phyloP scores from a whole-genome alignment of 2,113 vertebrate genomes.

The Litocranius walleri region DNA sequence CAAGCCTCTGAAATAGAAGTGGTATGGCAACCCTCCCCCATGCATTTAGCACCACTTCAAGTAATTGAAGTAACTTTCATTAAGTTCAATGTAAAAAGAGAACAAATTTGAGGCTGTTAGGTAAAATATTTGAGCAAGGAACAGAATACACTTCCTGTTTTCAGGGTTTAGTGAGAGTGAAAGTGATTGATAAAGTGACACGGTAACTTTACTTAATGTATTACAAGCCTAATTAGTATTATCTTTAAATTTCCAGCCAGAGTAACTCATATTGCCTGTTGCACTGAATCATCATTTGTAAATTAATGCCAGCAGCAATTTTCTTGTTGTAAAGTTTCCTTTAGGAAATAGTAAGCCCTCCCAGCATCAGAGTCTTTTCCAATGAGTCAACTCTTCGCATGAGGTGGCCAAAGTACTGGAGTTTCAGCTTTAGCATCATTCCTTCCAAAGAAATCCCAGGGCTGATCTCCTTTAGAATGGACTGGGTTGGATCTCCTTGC shows the following conservation, averaged over 20 bases:
- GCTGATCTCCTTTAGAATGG: no score
- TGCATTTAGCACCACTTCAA: not conserved
- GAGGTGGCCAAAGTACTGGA: no score
- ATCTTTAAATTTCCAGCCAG: not conserved
- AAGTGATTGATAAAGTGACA: slow-evolving; percentile 33
- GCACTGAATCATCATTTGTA: slow-evolving; percentile 21
- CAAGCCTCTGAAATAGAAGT: not conserved
- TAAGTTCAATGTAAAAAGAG: not conserved
- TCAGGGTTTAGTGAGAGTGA: slow-evolving; percentile 5
- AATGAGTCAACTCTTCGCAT: no score
- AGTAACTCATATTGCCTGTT: not conserved
- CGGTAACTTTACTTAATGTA: not conserved
- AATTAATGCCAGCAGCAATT: slow-evolving; percentile 8
- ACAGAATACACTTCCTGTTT: not conserved
- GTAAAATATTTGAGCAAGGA: slow-evolving; percentile 13
- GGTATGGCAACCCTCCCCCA: no score
- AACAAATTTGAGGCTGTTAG: not conserved
- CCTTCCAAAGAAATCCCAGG: no score
- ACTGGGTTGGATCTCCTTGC: no score
- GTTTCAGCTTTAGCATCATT: no score
- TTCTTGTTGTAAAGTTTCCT: slow-evolving; percentile 31
- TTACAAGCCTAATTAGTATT: slow-evolving; percentile 9
- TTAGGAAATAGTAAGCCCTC: not conserved
- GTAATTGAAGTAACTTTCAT: not conserved
- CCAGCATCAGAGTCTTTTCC: no score